These are phyloP conservation scores for Asobara japonica DNA, from an alignment of 1,140 invertebrate species.

Conservation along the genomic window DNA sequence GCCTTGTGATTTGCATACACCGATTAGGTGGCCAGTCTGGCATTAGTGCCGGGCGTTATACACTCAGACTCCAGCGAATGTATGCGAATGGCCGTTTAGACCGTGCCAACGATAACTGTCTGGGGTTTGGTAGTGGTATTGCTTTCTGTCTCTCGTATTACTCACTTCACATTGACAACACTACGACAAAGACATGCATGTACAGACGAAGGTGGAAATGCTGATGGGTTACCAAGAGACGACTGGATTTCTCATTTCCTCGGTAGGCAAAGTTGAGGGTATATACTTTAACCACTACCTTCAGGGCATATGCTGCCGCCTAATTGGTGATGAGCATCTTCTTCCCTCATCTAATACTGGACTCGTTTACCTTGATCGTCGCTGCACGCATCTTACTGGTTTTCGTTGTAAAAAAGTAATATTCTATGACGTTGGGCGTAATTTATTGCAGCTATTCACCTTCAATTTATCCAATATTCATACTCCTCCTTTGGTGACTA, in stretches of 20 bases:
- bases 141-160: constrained; percentile 19
- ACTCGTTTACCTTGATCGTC: constrained; percentile 5
- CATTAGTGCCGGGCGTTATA: constrained; percentile 49
- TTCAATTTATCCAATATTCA: not conserved
- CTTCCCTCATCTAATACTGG: constrained; percentile 3
- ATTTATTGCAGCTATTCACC: not conserved
- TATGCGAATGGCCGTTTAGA: constrained; percentile 42
- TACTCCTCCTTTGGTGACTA: not conserved
- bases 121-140: constrained; percentile 31
- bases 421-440: not conserved
- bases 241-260: constrained; percentile 34
- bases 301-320: constrained; percentile 17
- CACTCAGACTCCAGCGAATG: not conserved
- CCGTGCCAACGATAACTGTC: constrained; percentile 44
- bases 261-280: constrained; percentile 19
- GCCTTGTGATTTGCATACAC: constrained; percentile 57
- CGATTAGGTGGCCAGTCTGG: constrained; percentile 53
- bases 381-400: not conserved
- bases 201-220: not conserved
- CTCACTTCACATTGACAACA: not conserved
- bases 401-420: not conserved
- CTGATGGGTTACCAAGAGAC: constrained; percentile 21
- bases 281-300: constrained; percentile 22
- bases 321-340: constrained; percentile 27
- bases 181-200: not conserved